Conservation (phyloP, 1,140 invertebrate species). For the Melanaphis sacchari region DNA sequence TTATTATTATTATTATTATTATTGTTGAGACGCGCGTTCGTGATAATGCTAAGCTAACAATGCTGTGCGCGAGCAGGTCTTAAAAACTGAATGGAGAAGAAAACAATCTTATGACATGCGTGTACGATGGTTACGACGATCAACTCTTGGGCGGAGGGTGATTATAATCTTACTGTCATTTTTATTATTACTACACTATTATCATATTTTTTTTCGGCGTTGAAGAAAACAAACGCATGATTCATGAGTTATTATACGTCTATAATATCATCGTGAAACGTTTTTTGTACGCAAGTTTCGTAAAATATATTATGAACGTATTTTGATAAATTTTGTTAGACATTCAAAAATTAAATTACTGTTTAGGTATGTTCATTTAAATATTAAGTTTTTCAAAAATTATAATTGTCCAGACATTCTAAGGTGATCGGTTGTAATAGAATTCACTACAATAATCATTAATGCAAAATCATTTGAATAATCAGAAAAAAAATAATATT, state of each 20-base stretch:
- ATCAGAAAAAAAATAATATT: not conserved
- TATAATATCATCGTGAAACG: not conserved
- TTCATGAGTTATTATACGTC: not conserved
- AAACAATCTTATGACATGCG: not conserved
- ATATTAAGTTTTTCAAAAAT: not conserved
- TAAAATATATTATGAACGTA: not conserved
- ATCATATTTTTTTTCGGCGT: not conserved
- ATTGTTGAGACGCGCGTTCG: not conserved
- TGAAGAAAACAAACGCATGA: not conserved
- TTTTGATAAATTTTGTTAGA: not conserved
- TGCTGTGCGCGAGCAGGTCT: not conserved
- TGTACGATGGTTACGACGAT: not conserved
- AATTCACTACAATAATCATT: not conserved
- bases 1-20: slow-evolving; percentile 8
- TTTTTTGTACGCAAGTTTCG: not conserved
- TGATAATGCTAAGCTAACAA: not conserved
- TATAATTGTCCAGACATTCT: not conserved
- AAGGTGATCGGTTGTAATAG: not conserved
- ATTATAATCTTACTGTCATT: not conserved
- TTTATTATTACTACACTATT: not conserved
- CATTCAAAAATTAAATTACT: not conserved
- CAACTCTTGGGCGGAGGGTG: too few species aligned
- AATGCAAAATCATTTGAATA: not conserved
- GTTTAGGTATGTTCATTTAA: not conserved
- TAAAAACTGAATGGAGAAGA: not conserved